These are phyloP conservation scores for Chaetorhynchus papuensis DNA, from an alignment of 2,113 vertebrate genomes.

Conservation along the genomic window DNA sequence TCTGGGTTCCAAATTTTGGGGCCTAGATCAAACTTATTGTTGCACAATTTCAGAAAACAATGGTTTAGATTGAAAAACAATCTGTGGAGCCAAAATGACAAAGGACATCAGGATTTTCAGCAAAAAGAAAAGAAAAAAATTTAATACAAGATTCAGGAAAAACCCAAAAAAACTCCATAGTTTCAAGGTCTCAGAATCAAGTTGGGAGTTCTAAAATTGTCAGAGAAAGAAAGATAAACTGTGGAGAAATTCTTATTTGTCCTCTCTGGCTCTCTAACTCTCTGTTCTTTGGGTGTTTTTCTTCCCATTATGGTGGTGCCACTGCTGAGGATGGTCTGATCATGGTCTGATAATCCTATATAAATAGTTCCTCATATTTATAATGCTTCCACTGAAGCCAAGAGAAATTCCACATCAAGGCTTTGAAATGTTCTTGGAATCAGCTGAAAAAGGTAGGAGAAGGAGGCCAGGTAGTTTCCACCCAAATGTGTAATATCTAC, in stretches of 20 bases:
- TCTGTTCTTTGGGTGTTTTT: background rate
- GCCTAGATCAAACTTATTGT: background rate
- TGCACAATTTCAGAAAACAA: slow-evolving; percentile 1
- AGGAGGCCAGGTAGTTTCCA: background rate
- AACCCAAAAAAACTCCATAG: fast-evolving
- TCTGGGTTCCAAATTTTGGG: background rate
- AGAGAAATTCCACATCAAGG: background rate
- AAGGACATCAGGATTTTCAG: background rate
- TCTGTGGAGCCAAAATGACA: background rate
- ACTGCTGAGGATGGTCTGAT: background rate
- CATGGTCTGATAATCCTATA: background rate
- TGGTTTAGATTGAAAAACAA: background rate
- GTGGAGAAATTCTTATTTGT: background rate
- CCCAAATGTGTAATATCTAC: background rate
- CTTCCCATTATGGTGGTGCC: background rate
- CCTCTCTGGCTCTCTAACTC: background rate
- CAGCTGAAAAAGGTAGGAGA: background rate
- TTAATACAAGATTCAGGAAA: background rate
- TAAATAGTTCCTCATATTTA: background rate
- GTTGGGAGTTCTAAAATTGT: background rate
- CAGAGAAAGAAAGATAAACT: background rate
- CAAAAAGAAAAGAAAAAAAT: background rate
- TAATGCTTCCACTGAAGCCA: background rate
- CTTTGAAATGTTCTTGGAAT: background rate
- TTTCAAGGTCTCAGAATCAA: background rate